Evolutionary conservation across 2,113 vertebrate genomes (phyloP).

Genomic region (Pionites leucogaster): DNA sequence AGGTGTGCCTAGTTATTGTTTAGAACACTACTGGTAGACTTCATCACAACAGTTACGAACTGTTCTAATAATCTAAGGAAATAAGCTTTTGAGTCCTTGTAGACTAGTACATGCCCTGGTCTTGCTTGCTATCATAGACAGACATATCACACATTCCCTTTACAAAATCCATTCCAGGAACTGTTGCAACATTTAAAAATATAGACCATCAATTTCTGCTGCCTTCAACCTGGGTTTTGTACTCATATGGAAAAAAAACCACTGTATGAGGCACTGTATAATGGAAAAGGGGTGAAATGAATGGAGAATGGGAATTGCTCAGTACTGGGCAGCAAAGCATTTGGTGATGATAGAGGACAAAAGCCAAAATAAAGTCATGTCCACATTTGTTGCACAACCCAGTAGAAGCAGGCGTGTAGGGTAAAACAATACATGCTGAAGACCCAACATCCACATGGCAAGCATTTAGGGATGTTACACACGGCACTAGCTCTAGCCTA

Average conservation of each 20-base stretch:
- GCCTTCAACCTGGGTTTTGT: background rate
- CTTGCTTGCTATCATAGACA: background rate
- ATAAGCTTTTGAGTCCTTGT: background rate
- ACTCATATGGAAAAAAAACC: background rate
- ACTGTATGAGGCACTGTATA: background rate
- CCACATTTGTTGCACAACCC: background rate
- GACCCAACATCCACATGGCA: background rate
- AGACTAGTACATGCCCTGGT: background rate
- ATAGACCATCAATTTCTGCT: background rate
- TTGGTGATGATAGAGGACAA: background rate
- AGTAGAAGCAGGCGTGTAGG: background rate
- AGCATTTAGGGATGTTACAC: background rate
- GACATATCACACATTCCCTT: background rate
- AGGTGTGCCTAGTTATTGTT: background rate
- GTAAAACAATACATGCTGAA: fast-evolving
- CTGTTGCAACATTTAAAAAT: background rate
- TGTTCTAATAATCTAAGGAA: background rate
- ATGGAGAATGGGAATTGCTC: background rate
- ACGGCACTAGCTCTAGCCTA: background rate
- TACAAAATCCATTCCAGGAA: background rate
- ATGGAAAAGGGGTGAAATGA: background rate
- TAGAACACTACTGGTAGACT: background rate
- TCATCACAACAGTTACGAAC: background rate
- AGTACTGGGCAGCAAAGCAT: background rate
- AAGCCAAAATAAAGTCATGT: background rate